A percentile compares a stretch with the other conserved stretches of the same genome.
These are phyloP conservation scores for Semotilus atromaculatus DNA, from an alignment of 2,797 vertebrate genomes.

Conservation along the genomic window DNA sequence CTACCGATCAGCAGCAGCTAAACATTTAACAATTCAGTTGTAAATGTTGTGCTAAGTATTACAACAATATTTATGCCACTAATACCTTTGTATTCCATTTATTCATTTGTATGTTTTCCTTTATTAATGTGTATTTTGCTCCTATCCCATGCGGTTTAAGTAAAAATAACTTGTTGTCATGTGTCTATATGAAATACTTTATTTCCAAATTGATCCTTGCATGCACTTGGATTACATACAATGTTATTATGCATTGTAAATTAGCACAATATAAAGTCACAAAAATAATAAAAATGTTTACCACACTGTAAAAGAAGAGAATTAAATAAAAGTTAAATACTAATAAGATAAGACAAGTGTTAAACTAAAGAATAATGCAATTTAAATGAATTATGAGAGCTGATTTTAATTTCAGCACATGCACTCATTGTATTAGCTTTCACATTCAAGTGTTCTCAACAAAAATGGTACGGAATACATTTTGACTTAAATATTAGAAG, in stretches of 20 bases:
- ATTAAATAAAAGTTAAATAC: conserved; percentile 5
- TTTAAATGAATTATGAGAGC: not conserved
- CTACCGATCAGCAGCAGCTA: conserved; percentile 92
- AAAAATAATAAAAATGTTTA: not conserved
- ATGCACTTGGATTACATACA: not conserved
- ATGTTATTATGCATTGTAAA: conserved; percentile 4
- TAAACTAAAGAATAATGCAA: not conserved
- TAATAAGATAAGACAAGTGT: not conserved
- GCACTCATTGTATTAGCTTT: not conserved
- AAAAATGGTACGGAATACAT: not conserved
- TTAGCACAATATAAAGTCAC: not conserved
- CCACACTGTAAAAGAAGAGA: not conserved
- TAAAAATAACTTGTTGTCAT: not conserved
- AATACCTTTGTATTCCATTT: not conserved
- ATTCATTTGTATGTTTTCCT: not conserved
- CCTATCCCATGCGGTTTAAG: not conserved
- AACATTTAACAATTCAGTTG: conserved; percentile 56
- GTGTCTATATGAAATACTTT: conserved; percentile 1
- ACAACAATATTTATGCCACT: not conserved
- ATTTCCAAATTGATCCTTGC: conserved; percentile 2
- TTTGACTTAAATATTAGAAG: not conserved
- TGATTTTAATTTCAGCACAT: not conserved
- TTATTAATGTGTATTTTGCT: not conserved
- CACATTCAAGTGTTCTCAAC: not conserved
- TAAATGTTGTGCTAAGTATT: not conserved